These are phyloP conservation scores for Tangara arthus DNA, from an alignment of 2,797 vertebrate species.

Conservation along the genomic window DNA sequence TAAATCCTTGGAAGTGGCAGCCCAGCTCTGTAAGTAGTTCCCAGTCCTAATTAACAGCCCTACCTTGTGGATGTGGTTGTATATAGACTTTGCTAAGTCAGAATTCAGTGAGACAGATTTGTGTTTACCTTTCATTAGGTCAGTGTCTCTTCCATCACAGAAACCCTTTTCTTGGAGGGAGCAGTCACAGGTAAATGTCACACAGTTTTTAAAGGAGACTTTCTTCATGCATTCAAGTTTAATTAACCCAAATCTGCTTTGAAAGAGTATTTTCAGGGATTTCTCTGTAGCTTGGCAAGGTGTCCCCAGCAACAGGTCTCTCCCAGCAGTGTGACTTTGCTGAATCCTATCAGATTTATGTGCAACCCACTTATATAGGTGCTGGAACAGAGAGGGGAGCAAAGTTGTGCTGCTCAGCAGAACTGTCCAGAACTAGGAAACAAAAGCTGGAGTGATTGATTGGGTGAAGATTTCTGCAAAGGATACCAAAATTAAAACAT, in stretches of 20 bases:
- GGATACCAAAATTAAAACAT: conserved; percentile 74
- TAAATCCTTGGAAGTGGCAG: conserved; percentile 3
- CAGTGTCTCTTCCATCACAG: not conserved
- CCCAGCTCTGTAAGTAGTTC: not conserved
- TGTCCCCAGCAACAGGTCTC: not conserved
- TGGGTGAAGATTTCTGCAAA: conserved; percentile 58
- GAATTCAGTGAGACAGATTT: conserved; percentile 9
- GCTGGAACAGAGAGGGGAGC: not conserved
- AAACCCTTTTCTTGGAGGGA: conserved; percentile 38
- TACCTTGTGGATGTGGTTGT: not conserved
- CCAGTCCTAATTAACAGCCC: conserved; percentile 47
- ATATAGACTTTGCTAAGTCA: conserved; percentile 2
- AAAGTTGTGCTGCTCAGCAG: conserved; percentile 28
- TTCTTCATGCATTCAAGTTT: conserved; percentile 26
- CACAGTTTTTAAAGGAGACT: not conserved
- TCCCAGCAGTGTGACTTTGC: not conserved
- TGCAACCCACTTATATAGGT: not conserved
- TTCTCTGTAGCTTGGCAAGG: not conserved
- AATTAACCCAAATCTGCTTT: conserved; percentile 17
- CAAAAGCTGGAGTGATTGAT: conserved; percentile 56
- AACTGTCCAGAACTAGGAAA: conserved; percentile 30
- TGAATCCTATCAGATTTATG: not conserved
- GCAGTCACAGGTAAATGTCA: conserved; percentile 40
- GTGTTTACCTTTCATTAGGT: conserved; percentile 50
- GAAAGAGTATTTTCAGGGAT: not conserved